Conservation (phyloP, 2,797 vertebrate species). For the Artibeus lituratus region DNA sequence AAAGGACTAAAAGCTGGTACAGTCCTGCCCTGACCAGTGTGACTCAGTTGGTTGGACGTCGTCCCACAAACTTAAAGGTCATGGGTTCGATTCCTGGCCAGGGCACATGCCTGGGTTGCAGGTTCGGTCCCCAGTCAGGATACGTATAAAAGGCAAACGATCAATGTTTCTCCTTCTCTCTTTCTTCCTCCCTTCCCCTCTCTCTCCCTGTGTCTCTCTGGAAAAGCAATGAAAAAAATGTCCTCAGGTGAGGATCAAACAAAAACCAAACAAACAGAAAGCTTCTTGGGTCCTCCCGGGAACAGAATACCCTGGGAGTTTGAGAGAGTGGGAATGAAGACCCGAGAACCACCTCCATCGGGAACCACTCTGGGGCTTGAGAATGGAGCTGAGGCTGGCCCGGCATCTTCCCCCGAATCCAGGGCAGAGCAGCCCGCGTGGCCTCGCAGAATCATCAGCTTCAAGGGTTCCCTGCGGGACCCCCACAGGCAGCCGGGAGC, state of each 20-base stretch:
- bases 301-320: not conserved
- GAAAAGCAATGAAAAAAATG: not conserved
- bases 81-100: not conserved
- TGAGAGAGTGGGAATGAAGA: not conserved
- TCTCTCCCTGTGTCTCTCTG: not conserved
- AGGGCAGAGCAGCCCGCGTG: not conserved
- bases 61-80: not conserved
- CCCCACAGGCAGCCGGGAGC: too few relatives aligned
- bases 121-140: too few relatives aligned
- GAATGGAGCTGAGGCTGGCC: not conserved
- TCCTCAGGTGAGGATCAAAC: not conserved
- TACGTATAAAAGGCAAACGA: not conserved
- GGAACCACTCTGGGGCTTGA: not conserved
- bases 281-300: too few relatives aligned
- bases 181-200: not conserved
- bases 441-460: not conserved
- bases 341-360: rapidly evolving
- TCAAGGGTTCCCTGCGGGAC: not conserved
- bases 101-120: too few relatives aligned
- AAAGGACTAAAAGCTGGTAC: not conserved
- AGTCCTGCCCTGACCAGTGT: not conserved
- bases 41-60: not conserved
- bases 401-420: not conserved
- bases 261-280: not conserved
- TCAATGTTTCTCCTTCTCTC: not conserved